Percentiles rank a stretch among this genome's conserved stretches.
Evolutionary conservation across 1,140 invertebrate species (phyloP).

Genomic region (Leguminivora glycinivorella): DNA sequence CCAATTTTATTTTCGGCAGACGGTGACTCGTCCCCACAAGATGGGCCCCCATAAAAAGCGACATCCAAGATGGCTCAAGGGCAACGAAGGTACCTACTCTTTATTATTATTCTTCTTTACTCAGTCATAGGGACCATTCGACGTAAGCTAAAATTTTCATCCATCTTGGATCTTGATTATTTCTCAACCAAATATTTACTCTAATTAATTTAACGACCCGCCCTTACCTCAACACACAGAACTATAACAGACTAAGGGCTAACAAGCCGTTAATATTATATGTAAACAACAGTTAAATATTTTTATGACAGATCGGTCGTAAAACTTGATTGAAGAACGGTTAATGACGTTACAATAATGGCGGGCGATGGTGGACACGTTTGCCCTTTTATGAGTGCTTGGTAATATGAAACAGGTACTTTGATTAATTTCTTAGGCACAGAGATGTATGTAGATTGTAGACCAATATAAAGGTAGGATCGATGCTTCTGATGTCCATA

Average conservation of each 20-base stretch:
- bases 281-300: conserved; percentile 77
- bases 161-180: conserved; percentile 31
- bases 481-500: no score
- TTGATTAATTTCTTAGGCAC: conserved; percentile 7
- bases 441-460: no score
- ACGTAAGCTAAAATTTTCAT: conserved; percentile 10
- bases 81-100: no score
- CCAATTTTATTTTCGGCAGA: no score
- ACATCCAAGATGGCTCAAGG: no score
- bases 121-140: no score
- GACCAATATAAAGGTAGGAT: no score
- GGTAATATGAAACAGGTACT: conserved; percentile 49
- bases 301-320: conserved; percentile 72
- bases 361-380: conserved; percentile 55
- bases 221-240: conserved; percentile 40
- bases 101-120: no score
- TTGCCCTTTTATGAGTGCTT: conserved; percentile 51
- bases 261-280: conserved; percentile 67
- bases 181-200: conserved; percentile 50
- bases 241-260: conserved; percentile 39
- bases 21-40: no score
- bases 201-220: conserved; percentile 55
- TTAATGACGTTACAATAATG: conserved; percentile 61
- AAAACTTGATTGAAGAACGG: conserved; percentile 73
- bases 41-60: no score